Conservation (phyloP, 2,113 vertebrate species). For the Addax nasomaculatus region DNA sequence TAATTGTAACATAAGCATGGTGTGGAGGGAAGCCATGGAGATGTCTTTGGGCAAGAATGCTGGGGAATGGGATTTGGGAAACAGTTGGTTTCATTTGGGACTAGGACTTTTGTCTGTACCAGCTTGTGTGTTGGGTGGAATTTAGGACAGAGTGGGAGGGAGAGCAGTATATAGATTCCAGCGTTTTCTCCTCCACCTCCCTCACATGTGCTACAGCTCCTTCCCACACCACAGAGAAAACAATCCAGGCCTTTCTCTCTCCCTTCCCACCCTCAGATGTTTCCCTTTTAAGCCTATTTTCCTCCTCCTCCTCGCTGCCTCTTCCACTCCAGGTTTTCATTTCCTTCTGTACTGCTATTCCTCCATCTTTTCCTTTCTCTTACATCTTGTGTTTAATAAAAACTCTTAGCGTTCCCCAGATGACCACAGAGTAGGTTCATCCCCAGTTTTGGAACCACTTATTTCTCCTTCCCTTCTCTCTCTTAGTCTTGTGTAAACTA, state of each 20-base stretch:
- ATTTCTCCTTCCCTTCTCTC: background rate
- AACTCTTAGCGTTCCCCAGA: background rate
- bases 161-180: conserved; percentile 4
- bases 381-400: background rate
- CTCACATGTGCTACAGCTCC: background rate
- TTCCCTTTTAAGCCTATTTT: background rate
- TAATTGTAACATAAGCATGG: background rate
- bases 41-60: background rate
- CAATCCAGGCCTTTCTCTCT: background rate
- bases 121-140: background rate
- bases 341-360: background rate
- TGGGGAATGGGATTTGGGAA: background rate
- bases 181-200: background rate
- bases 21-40: background rate
- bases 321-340: background rate
- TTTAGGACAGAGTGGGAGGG: conserved; percentile 1
- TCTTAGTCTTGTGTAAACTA: background rate
- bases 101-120: background rate
- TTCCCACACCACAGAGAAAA: background rate
- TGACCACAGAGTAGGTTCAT: background rate
- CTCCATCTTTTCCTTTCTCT: background rate
- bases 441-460: background rate
- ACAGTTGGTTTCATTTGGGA: background rate
- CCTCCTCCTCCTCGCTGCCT: background rate
- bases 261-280: background rate